Conservation (phyloP, 1,140 invertebrate species). For the Lutraria rhynchaena region DNA sequence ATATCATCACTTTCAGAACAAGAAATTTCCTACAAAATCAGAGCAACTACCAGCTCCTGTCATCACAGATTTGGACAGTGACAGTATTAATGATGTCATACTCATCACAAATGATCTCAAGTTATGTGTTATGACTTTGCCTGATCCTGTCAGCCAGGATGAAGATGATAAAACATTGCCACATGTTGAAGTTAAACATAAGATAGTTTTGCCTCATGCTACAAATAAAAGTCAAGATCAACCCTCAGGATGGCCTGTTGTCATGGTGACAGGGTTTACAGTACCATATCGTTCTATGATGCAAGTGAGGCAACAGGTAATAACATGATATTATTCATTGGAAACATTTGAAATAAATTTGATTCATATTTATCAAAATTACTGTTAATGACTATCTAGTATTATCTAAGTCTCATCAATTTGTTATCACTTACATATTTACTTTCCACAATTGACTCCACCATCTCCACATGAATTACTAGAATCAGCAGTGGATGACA, state of each 20-base stretch:
- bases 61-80: constrained; percentile 76
- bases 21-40: constrained; percentile 66
- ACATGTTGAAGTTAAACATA: constrained; percentile 71
- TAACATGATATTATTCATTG: no score
- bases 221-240: constrained; percentile 44
- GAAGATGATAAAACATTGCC: constrained; percentile 69
- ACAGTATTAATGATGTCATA: constrained; percentile 76
- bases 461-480: no score
- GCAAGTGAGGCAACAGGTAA: constrained; percentile 75
- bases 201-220: constrained; percentile 60
- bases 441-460: no score
- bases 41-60: constrained; percentile 71
- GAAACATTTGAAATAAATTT: no score
- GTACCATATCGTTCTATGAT: constrained; percentile 72
- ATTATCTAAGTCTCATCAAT: no score
- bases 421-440: no score
- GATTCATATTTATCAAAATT: not conserved
- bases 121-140: constrained; percentile 69
- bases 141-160: constrained; percentile 49
- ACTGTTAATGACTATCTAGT: not conserved
- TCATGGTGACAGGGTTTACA: constrained; percentile 72
- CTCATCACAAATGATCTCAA: constrained; percentile 72
- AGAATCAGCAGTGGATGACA: no score
- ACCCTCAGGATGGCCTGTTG: constrained; percentile 63
- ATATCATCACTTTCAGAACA: constrained; percentile 69